Evolutionary conservation across 2,113 vertebrate genomes (phyloP), one percentile per base, ranked within the genome.

Genomic region (Chiloscyllium plagiosum): DNA sequence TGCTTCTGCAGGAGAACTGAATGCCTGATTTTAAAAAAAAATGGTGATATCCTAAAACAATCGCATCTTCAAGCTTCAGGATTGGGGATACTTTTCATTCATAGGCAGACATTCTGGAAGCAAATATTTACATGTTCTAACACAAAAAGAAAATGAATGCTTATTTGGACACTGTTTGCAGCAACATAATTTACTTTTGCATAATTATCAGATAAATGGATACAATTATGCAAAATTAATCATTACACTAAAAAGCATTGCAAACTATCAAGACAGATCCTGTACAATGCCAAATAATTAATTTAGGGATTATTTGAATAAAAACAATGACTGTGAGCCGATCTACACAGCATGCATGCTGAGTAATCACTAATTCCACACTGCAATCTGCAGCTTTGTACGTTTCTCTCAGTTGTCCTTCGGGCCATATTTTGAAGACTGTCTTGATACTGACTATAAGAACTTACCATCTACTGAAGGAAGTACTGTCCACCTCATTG

Each of bases 401-500:
- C 3, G 13, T 56, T 90, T 61, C 87, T 33, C 87, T 90, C 50
- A 19, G 33, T n/a, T 15, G 33, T 80, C 78, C 37, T 42, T 20
- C 61, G 87, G 29, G 29, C 52, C 17, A 61, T 15, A 61, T 61
- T 61, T 61, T 33, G 33, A 4, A 17, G 1, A n/a, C 17, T 93
- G 33, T 66, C 37, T 83, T 42, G 37, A 83, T 83, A 22, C 7
- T 42, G 80, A 20, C 92, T 80, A 12, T 1, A 80, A 24, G 2
- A 20, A 76, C 98, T 97, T 97, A 99, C 99, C 99, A 50, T 99
- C 98, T 96, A 99, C 97, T 1, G 98, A 97, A 0, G 99, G 98
- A 95, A 99, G 97, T 95, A 99, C 99, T 0, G 98, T 99, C 96
- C 98, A 98, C 97, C 99, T 98, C 99, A 99, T 99, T 96, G 99